phyloP scores from a whole-genome alignment of 1,140 invertebrate species.

The Meloidogyne exigua region DNA sequence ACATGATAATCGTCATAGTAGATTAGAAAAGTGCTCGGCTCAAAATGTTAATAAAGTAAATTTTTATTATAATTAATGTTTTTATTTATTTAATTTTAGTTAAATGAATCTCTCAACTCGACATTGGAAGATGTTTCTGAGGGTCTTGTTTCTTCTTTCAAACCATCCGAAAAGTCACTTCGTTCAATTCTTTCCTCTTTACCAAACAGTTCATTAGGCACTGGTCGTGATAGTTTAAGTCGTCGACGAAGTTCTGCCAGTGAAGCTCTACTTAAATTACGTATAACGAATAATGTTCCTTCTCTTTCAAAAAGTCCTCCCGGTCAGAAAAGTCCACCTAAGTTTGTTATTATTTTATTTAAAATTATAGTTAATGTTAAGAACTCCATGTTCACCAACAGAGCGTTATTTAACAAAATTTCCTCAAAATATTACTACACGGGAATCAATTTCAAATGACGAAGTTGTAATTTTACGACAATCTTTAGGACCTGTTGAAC shows the following conservation, averaged over 20 bases:
- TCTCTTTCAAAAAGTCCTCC: conserved; percentile 14
- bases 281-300: conserved; percentile 19
- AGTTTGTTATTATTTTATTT: background rate
- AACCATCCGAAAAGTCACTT: conserved; percentile 23
- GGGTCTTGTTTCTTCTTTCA: conserved; percentile 9
- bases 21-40: background rate
- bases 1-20: background rate
- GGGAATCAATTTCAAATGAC: conserved; percentile 18
- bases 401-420: conserved; percentile 20
- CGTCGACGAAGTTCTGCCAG: conserved; percentile 18
- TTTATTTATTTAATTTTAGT: background rate
- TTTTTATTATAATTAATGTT: background rate
- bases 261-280: conserved; percentile 19
- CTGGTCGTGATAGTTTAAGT: conserved; percentile 18
- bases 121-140: background rate
- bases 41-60: background rate
- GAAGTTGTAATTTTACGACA: background rate
- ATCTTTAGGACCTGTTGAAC: background rate
- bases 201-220: background rate
- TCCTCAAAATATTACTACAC: conserved; percentile 12
- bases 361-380: background rate
- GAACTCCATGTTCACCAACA: background rate
- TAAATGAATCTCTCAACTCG: background rate
- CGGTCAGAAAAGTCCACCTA: conserved; percentile 13
- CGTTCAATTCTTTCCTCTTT: conserved; percentile 16